Base-by-base conservation (phyloP, 2,113 vertebrate genomes). In the Spermophilus dauricus region DNA sequence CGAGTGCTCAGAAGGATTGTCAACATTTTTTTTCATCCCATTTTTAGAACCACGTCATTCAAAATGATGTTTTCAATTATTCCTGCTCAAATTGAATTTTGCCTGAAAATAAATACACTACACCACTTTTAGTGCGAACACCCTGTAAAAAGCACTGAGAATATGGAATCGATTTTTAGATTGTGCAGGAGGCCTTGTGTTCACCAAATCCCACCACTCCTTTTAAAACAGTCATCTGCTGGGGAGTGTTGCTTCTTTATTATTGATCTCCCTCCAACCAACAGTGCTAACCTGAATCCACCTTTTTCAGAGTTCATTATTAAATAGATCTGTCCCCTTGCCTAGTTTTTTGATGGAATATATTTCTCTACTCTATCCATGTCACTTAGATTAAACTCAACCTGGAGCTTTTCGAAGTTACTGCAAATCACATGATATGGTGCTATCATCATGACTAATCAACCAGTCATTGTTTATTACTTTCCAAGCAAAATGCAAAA, bases 21-120 rank as follows among this genome's bases (percentile, higher is more conserved):
- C 91, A 89, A 94, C 63, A 76, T 82, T 88, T 85, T 85, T 75
- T 24, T 56, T 18, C 32, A 90, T 78, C 83, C 82, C 65, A 20
- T 83, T 97, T 96, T 93, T 80, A 96, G 82, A 94, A 56, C 48
- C 94, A 95, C 14, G 0, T 89, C 93, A 96, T 96, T 94, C 58
- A 48, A 94, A 91, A 76, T 78, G 61, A 92, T 98, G 93, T 97
- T 96, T 97, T 95, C 93, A 96, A 93, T 97, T 97, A 97, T 89
- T 89, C n/a, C 51, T 94, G 83, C 91, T 61, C 78, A 89, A 93
- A 96, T 93, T 91, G 75, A 89, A 94, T 97, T 95, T 93, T 76
- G 88, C 89, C 83, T 56, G 32, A 91, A 97, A 97, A 90, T 89
- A 97, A 97, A 97, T 96, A 91, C 7, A 72, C 78, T 65, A n/a